Percentiles rank a stretch among this genome's conserved stretches.
These are phyloP conservation scores for Akabosia matsudoensis DNA, from an alignment of 1,140 invertebrate genomes.

Conservation along the genomic window DNA sequence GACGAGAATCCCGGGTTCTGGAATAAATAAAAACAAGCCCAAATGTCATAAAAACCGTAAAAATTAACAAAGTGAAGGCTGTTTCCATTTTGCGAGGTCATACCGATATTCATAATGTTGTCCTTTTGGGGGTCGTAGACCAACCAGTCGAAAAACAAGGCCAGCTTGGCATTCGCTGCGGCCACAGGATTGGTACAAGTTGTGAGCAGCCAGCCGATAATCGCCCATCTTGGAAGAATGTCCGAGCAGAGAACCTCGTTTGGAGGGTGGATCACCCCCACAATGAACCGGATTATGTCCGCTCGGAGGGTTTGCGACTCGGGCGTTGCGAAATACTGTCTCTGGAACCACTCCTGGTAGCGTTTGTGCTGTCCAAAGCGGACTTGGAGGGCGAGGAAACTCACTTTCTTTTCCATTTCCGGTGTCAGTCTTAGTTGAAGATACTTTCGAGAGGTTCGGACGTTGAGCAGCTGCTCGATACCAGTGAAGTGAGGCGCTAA, in stretches of 20 bases:
- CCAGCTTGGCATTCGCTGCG: constrained; percentile 90
- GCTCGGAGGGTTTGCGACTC: constrained; percentile 91
- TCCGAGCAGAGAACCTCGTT: constrained; percentile 97
- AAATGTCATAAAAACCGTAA: constrained; percentile 18
- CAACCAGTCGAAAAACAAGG: constrained; percentile 96
- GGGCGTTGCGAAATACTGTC: constrained; percentile 89
- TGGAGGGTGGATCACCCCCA: constrained; percentile 94
- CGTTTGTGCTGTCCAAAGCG: constrained; percentile 95
- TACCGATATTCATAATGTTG: constrained; percentile 96
- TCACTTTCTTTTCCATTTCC: constrained; percentile 94
- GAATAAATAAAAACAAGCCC: constrained; percentile 36
- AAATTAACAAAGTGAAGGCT: constrained; percentile 26
- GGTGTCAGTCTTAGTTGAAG: constrained; percentile 87
- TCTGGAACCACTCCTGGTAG: constrained; percentile 98
- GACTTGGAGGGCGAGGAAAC: constrained; percentile 87
- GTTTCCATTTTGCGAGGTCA: constrained; percentile 36
- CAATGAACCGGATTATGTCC: constrained; percentile 96
- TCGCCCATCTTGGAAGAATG: constrained; percentile 96
- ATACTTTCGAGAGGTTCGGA: constrained; percentile 84
- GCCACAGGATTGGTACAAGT: constrained; percentile 92
- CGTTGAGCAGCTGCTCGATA: constrained; percentile 80
- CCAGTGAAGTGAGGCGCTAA: constrained; percentile 78
- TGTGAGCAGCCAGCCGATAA: constrained; percentile 95
- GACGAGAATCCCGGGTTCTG: constrained; percentile 93
- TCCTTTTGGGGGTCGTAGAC: constrained; percentile 93